These are phyloP conservation scores for Heliocidaris erythrogramma DNA, from an alignment of 35 echinoderm and acorn worm genomes.

Conservation along the genomic window DNA sequence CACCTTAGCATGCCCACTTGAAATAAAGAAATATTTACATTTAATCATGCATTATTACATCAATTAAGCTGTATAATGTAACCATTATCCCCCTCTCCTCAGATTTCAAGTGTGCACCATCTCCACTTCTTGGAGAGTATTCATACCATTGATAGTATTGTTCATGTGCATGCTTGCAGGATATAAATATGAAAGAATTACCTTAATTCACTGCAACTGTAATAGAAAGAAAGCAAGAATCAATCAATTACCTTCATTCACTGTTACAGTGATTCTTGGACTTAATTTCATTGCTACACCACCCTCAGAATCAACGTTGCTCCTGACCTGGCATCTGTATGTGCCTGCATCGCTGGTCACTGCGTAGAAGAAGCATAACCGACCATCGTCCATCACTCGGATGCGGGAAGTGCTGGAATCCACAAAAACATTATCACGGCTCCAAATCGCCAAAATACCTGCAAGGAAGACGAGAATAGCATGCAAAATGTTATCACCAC, in stretches of 20 bases:
- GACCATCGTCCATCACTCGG: slow-evolving; percentile 22
- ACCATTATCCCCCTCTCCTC: too few relatives aligned
- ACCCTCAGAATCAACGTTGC: neutral
- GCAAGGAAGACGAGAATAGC: neutral
- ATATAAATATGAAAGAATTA: too few relatives aligned
- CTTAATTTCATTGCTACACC: neutral
- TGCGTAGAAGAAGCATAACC: slow-evolving; percentile 29
- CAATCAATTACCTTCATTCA: neutral
- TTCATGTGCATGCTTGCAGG: too few relatives aligned
- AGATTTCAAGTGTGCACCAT: too few relatives aligned
- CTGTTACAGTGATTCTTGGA: neutral
- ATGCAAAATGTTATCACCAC: neutral
- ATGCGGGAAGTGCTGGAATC: neutral
- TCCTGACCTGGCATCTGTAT: neutral
- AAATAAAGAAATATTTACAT: too few relatives aligned
- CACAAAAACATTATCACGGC: neutral
- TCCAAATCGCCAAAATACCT: neutral
- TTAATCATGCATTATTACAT: too few relatives aligned
- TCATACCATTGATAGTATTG: too few relatives aligned
- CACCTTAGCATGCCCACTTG: too few relatives aligned
- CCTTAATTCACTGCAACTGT: too few relatives aligned
- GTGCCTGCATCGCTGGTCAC: neutral
- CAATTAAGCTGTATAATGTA: too few relatives aligned
- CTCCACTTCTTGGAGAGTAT: too few relatives aligned
- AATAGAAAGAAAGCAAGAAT: too few relatives aligned